Conservation (phyloP, 2,888 invertebrate genomes). For the Antitype chi region DNA sequence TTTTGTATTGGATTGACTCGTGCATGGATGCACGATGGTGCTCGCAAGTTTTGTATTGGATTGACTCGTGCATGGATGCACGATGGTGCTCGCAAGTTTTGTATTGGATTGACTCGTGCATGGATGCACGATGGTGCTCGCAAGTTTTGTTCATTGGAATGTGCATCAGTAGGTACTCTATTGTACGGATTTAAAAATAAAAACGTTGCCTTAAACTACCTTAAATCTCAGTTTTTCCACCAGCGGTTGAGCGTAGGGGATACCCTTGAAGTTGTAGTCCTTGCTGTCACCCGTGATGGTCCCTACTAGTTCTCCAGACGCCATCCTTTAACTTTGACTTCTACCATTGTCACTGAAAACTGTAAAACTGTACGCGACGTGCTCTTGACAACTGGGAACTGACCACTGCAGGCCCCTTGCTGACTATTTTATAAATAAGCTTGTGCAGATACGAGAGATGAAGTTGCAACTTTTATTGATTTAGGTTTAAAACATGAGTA, state of each 20-base stretch:
- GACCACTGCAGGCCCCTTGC: no score
- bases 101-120: no score
- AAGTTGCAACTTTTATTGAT: no score
- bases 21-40: neutral
- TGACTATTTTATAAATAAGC: no score
- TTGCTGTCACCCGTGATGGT: constrained; percentile 63
- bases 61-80: no score
- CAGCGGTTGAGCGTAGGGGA: constrained; percentile 88
- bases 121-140: neutral
- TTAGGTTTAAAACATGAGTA: no score
- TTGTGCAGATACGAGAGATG: no score
- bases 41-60: neutral
- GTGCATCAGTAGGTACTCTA: neutral
- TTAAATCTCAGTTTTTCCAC: constrained; percentile 85
- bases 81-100: no score
- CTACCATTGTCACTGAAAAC: constrained; percentile 46
- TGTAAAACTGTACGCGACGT: neutral
- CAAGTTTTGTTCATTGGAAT: neutral
- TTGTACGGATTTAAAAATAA: neutral
- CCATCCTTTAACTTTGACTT: constrained; percentile 69
- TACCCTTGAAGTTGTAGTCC: constrained; percentile 80
- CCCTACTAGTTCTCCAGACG: constrained; percentile 64
- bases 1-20: neutral
- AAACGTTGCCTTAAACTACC: constrained; percentile 69
- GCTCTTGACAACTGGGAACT: no score